These are phyloP conservation scores for Bagarius yarrelli DNA, from an alignment of 2,113 vertebrate species.

Conservation along the genomic window DNA sequence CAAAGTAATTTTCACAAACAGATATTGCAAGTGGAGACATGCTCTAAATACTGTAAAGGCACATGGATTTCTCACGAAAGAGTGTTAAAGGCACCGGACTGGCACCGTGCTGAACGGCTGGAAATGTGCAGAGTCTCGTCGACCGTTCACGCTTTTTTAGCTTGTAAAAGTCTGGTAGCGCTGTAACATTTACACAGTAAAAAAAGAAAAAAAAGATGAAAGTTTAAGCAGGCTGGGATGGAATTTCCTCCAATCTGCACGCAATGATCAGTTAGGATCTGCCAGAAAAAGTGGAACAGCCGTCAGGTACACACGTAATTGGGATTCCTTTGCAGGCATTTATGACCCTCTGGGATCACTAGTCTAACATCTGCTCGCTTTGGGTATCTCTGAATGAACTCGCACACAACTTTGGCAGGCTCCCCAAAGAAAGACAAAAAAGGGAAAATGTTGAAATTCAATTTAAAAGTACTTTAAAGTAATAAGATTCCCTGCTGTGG, in stretches of 20 bases:
- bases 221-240: slow-evolving; percentile 20
- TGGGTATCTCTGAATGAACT: slow-evolving; percentile 25
- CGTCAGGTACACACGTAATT: slow-evolving; percentile 35
- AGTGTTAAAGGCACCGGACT: not conserved
- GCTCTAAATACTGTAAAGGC: not conserved
- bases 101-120: slow-evolving; percentile 11
- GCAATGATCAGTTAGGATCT: slow-evolving; percentile 32
- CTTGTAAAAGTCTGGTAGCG: not conserved
- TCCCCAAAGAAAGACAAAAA: not conserved
- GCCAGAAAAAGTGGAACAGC: slow-evolving; percentile 20
- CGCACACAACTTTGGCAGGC: not conserved
- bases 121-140: not conserved
- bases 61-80: slow-evolving; percentile 12
- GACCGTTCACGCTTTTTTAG: not conserved
- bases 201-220: slow-evolving; percentile 25
- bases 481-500: not conserved
- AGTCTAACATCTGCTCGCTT: slow-evolving; percentile 17
- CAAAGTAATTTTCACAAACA: slow-evolving; percentile 7
- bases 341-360: slow-evolving; percentile 22
- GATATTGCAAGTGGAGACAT: slow-evolving; percentile 19
- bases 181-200: slow-evolving; percentile 31
- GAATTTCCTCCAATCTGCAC: slow-evolving; percentile 46
- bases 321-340: slow-evolving; percentile 23
- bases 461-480: not conserved
- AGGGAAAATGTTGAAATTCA: not conserved